Conservation (phyloP, 2,888 invertebrate species). For the Hemistola chrysoprasaria region DNA sequence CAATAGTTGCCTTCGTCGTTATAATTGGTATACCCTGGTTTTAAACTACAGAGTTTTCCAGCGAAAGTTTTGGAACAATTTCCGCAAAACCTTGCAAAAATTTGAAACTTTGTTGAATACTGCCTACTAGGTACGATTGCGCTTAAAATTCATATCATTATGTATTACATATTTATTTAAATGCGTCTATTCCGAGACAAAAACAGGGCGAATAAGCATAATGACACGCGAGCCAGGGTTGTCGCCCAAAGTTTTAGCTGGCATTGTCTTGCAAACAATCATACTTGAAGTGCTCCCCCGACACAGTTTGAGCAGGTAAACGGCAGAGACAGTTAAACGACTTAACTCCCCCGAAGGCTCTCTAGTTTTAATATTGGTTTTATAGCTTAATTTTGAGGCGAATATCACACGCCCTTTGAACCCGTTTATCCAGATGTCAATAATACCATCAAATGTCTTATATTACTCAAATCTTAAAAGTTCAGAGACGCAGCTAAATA, state of each 20-base stretch:
- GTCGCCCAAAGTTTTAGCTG: constrained; percentile 37
- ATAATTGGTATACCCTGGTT: too few species aligned
- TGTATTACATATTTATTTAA: constrained; percentile 28
- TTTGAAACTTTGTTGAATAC: background rate
- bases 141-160: constrained; percentile 13
- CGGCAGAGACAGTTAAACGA: constrained; percentile 34
- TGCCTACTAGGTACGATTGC: background rate
- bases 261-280: constrained; percentile 43
- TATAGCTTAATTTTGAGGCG: constrained; percentile 19
- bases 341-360: constrained; percentile 45
- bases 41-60: too few species aligned
- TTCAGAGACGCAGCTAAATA: too few species aligned
- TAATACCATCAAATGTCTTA: too few species aligned
- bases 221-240: constrained; percentile 33
- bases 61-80: too few species aligned
- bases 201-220: constrained; percentile 32
- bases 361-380: constrained; percentile 37
- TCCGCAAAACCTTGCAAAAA: too few species aligned
- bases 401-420: constrained; percentile 7
- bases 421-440: background rate
- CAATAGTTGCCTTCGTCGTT: background rate
- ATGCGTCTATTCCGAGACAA: constrained; percentile 29
- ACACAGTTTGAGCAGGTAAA: constrained; percentile 44
- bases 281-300: constrained; percentile 43
- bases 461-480: too few species aligned